phyloP scores from a whole-genome alignment of 2,113 vertebrate genomes.

The Sinocyclocheilus anshuiensis region DNA sequence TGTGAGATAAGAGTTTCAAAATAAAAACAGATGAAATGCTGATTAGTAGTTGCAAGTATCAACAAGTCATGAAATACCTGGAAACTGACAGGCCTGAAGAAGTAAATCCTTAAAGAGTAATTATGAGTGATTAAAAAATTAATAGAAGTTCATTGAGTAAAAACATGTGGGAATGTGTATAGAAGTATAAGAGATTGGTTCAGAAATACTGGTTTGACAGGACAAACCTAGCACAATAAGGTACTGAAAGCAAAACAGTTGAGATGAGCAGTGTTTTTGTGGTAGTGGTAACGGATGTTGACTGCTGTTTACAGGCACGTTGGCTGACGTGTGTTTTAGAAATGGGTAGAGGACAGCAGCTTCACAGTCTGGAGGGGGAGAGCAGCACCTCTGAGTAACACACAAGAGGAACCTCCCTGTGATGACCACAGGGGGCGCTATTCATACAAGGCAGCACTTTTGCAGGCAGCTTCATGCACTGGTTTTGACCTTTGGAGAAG shows the following conservation, averaged over 20 bases:
- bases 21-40: not conserved
- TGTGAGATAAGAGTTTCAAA: not conserved
- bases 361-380: slow-evolving; percentile 74
- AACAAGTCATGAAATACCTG: not conserved
- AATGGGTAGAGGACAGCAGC: slow-evolving; percentile 74
- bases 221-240: not conserved
- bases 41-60: no score
- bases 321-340: slow-evolving; percentile 48
- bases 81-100: not conserved
- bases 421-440: slow-evolving; percentile 43
- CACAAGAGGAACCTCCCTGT: slow-evolving; percentile 39
- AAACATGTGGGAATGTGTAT: not conserved
- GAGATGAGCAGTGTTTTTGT: not conserved
- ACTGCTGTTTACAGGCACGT: not conserved
- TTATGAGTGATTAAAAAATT: not conserved
- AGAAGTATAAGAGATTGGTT: not conserved
- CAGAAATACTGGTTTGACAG: not conserved
- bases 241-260: not conserved
- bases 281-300: not conserved
- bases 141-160: not conserved
- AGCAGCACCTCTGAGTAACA: slow-evolving; percentile 33
- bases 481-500: slow-evolving; percentile 59
- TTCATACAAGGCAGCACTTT: slow-evolving; percentile 47
- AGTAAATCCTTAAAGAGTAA: not conserved
- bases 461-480: slow-evolving; percentile 35